Evolutionary conservation across 2,888 invertebrate genomes (phyloP), one percentile per base, ranked within the genome.

Genomic region (Agrenia bidenticulata): DNA sequence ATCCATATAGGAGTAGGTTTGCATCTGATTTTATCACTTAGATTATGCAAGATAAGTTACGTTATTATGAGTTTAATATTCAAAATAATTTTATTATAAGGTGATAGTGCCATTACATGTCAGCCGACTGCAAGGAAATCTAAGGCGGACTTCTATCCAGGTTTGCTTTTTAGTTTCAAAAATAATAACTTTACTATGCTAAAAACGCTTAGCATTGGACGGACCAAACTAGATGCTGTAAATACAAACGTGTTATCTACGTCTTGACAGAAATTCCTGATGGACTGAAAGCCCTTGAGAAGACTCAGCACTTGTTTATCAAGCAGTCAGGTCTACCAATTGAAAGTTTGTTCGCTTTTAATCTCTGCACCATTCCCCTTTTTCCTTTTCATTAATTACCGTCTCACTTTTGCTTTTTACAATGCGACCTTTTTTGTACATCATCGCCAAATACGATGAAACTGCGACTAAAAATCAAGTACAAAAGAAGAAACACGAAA

Each of bases 301-400:
- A 66, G 58, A 71, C 71, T 13, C 63, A 69, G 27, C 71, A 71
- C 53, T 65, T 71, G 45, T 71, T 71, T 58, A 71, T 71, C 45
- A 69, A 71, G 64, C 68, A 68, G 64, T 71, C 71, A 71, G 71
- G 71, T 71, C 69, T 63, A 56, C 69, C 71, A 56, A 69, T 69
- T 54, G 71, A 71, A 71, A 69, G 71, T 71, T 69, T 69, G 71
- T 69, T 59, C 32, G 4, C 11, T 32, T 32, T 32, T 11, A 4
- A 32, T 7, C 32, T 32, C 32, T 32, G 32, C 32, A 32, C 32
- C 4, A 11, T 7, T 4, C 32, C 4, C 4, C 11, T 32, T 32
- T 32, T 32, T 32, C 32, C 32, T n/a, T n/a, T n/a, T n/a, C n/a
- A n/a, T n/a, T n/a, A n/a, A n/a, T n/a, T n/a, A n/a, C n/a, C n/a